Conservation (phyloP, 2,888 invertebrate genomes). For the Prosopocoilus inquinatus region DNA sequence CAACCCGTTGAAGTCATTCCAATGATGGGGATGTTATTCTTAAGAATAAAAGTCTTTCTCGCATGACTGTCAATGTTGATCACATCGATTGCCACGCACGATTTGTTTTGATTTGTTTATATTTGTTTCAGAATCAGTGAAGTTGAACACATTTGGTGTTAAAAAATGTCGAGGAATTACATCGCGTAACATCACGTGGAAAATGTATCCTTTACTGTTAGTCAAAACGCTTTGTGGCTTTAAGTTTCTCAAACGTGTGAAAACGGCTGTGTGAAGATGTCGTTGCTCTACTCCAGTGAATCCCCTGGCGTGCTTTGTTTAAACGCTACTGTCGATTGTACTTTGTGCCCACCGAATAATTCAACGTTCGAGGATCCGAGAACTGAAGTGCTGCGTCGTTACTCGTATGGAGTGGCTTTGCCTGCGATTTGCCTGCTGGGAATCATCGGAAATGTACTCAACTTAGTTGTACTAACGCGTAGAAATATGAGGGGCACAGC, state of each 20-base stretch:
- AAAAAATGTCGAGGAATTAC: too few species aligned
- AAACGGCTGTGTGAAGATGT: slow-evolving; percentile 36
- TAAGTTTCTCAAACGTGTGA: neutral
- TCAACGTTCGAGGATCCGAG: slow-evolving; percentile 57
- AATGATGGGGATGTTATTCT: too few species aligned
- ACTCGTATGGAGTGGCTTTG: slow-evolving; percentile 65
- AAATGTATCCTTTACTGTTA: too few species aligned
- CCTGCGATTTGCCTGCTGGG: slow-evolving; percentile 71
- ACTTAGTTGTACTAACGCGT: slow-evolving; percentile 73
- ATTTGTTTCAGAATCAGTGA: too few species aligned
- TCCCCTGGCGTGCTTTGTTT: slow-evolving; percentile 43
- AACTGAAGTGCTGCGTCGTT: slow-evolving; percentile 57
- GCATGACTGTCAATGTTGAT: too few species aligned
- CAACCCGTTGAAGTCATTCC: too few species aligned
- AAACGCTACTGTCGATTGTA: slow-evolving; percentile 41
- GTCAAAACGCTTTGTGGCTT: too few species aligned
- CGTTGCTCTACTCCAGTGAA: slow-evolving; percentile 48
- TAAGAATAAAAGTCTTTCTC: too few species aligned
- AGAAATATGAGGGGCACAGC: slow-evolving; percentile 77
- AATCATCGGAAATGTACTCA: slow-evolving; percentile 75
- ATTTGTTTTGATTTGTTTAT: too few species aligned
- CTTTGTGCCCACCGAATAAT: slow-evolving; percentile 42
- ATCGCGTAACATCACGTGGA: too few species aligned
- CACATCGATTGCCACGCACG: too few species aligned
- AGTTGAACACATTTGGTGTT: too few species aligned